Evolutionary conservation across 2,797 vertebrate species (phyloP).

Genomic region (Chanos chanos): DNA sequence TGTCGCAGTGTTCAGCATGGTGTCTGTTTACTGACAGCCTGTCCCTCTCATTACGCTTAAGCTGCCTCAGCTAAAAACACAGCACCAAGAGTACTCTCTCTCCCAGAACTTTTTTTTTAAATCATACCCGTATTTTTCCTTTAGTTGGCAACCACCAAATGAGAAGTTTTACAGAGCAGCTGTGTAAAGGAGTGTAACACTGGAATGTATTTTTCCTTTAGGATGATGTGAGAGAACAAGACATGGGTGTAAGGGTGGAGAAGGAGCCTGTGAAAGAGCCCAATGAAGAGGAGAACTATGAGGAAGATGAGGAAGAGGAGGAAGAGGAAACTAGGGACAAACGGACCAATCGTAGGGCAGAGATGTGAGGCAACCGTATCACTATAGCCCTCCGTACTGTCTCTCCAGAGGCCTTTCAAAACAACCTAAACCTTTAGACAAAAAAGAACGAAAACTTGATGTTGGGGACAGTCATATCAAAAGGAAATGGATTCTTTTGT

Average conservation of each 20-base stretch:
- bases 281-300: conserved; percentile 79
- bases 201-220: conserved; percentile 32
- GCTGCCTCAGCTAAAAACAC: conserved; percentile 11
- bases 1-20: conserved; percentile 39
- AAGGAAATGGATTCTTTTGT: too few relatives aligned
- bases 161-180: not conserved
- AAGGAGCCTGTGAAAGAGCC: conserved; percentile 65
- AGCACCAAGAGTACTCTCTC: not conserved
- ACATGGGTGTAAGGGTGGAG: conserved; percentile 62
- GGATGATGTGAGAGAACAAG: conserved; percentile 61
- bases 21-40: conserved; percentile 45
- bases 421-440: too few relatives aligned
- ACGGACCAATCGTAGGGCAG: conserved; percentile 78
- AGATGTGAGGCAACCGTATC: conserved; percentile 77
- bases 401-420: conserved; percentile 12
- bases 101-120: conserved; percentile 2
- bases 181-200: too few relatives aligned
- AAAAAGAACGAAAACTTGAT: too few relatives aligned
- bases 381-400: not conserved
- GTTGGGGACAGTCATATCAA: not conserved
- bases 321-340: conserved; percentile 61
- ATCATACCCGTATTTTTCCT: not conserved
- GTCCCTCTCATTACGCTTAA: not conserved
- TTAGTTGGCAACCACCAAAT: not conserved
- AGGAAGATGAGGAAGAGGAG: conserved; percentile 85